A percentile compares a stretch with the other conserved stretches of the same genome.
Evolutionary conservation across 2,888 invertebrate species (phyloP).

Genomic region (Stegophylla sp.): DNA sequence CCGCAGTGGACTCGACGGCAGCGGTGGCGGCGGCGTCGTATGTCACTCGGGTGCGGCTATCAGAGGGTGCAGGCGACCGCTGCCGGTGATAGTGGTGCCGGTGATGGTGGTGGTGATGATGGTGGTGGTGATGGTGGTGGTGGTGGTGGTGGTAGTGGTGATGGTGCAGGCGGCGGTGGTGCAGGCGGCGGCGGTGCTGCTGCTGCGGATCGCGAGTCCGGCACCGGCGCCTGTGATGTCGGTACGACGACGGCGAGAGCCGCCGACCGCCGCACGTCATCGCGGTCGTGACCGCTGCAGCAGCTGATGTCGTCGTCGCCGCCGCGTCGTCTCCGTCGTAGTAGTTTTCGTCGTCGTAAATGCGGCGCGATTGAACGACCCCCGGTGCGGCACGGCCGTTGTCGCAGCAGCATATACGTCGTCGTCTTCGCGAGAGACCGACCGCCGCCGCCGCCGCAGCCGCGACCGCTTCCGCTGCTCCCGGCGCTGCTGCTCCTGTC

Average conservation of each 20-base stretch:
- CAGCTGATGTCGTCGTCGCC: constrained; percentile 44
- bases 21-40: constrained; percentile 65
- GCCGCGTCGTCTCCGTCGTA: background rate
- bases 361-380: constrained; percentile 4
- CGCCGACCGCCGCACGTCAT: constrained; percentile 24
- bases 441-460: background rate
- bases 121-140: background rate
- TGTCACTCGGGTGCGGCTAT: constrained; percentile 61
- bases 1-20: background rate
- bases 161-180: background rate
- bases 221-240: constrained; percentile 64
- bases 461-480: background rate
- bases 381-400: constrained; percentile 59
- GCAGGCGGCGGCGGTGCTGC: constrained; percentile 64
- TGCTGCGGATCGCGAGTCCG: constrained; percentile 63
- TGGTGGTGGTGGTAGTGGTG: background rate
- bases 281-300: constrained; percentile 62
- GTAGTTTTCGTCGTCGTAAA: background rate
- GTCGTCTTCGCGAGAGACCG: too few species aligned
- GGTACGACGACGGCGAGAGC: constrained; percentile 63
- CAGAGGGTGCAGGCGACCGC: constrained; percentile 57
- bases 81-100: background rate
- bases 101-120: background rate
- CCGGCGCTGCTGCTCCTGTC: background rate
- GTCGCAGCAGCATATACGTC: constrained; percentile 60